These are phyloP conservation scores for Nomada ferruginata DNA, from an alignment of 2,888 invertebrate species.

Conservation along the genomic window DNA sequence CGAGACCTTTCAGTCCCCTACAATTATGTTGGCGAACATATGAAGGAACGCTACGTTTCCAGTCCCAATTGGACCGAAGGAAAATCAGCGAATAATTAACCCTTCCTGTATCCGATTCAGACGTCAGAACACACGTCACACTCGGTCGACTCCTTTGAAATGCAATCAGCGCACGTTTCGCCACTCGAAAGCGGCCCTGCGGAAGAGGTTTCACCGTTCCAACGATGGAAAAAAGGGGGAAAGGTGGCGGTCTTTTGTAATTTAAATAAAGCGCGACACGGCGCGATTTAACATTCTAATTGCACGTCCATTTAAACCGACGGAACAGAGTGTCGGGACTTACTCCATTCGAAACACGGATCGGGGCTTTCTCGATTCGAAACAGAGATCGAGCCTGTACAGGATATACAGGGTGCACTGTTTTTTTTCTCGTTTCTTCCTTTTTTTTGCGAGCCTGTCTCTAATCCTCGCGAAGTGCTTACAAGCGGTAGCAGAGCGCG, in stretches of 20 bases:
- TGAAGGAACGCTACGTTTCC: neutral
- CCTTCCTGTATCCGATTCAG: neutral
- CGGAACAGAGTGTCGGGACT: constrained; percentile 5
- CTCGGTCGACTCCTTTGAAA: constrained; percentile 1
- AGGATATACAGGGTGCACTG: neutral
- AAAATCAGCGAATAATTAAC: neutral
- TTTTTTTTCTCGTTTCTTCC: neutral
- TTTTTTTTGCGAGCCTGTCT: neutral
- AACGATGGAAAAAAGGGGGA: too few relatives aligned
- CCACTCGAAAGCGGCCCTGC: neutral
- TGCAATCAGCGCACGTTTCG: constrained; percentile 7
- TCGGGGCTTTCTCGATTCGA: neutral
- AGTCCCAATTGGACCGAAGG: neutral
- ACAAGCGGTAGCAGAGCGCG: constrained; percentile 6
- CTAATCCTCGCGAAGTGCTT: constrained; percentile 17
- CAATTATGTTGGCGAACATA: neutral
- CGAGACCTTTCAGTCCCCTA: neutral
- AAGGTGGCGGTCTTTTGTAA: constrained; percentile 11
- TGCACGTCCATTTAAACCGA: constrained; percentile 18
- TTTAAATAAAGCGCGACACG: constrained; percentile 29
- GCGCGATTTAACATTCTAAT: constrained; percentile 40
- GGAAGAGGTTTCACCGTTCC: neutral
- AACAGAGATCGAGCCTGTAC: neutral
- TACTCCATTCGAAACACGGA: neutral
- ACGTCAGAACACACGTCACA: neutral